These are phyloP conservation scores for Columbina picui DNA, from an alignment of 2,113 vertebrate species.

Conservation along the genomic window DNA sequence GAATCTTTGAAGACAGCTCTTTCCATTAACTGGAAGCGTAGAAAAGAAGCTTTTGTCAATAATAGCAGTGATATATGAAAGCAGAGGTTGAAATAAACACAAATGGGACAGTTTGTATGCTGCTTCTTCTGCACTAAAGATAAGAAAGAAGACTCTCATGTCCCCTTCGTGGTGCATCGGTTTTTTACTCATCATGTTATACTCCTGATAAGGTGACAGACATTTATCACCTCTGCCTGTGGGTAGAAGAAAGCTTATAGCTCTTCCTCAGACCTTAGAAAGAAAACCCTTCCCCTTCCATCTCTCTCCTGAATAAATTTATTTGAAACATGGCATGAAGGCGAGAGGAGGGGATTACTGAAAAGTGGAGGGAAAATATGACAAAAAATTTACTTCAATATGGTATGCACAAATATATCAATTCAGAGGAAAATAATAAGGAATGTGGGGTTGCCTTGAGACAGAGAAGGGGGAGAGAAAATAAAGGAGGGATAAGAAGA, in stretches of 20 bases:
- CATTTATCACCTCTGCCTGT: not conserved
- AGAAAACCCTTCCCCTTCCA: not conserved
- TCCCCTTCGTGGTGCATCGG: not conserved
- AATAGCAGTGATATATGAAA: not conserved
- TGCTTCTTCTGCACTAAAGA: not conserved
- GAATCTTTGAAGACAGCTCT: constrained; percentile 25
- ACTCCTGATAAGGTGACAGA: not conserved
- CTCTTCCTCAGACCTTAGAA: not conserved
- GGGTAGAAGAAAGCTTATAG: not conserved
- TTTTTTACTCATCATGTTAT: not conserved
- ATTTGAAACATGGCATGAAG: not conserved
- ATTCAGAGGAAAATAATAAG: not conserved
- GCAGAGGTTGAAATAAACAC: not conserved
- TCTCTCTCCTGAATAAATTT: not conserved
- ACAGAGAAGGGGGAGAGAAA: not conserved
- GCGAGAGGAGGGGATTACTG: not conserved
- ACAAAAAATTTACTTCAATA: not conserved
- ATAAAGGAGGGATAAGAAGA: not conserved
- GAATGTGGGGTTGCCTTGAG: not conserved
- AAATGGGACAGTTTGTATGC: not conserved
- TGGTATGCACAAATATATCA: not conserved
- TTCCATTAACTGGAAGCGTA: constrained; percentile 20
- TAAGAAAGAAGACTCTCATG: not conserved
- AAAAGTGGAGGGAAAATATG: not conserved
- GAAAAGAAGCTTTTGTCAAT: constrained; percentile 24